Percentiles rank a stretch among this genome's conserved stretches.
Evolutionary conservation across 2,113 vertebrate species (phyloP).

Genomic region (Bettongia penicillata): DNA sequence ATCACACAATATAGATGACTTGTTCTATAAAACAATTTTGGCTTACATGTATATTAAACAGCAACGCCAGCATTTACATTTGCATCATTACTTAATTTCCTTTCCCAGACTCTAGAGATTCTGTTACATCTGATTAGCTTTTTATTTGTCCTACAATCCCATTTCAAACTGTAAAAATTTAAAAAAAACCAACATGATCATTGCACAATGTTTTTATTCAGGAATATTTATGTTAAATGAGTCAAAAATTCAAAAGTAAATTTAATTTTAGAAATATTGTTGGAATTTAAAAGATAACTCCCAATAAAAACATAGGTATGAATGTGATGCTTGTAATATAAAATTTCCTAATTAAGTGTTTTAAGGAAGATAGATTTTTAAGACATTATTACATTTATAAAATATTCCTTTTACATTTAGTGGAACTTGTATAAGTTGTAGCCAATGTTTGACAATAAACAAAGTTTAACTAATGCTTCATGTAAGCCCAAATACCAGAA

Average conservation of each 20-base stretch:
- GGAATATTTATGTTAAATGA: slow-evolving; percentile 12
- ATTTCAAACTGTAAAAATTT: slow-evolving; percentile 16
- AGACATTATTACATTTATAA: background rate
- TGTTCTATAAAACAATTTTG: slow-evolving; percentile 35
- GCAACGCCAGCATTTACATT: slow-evolving; percentile 79
- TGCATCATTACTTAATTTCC: slow-evolving; percentile 67
- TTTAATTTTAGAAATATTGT: slow-evolving; percentile 12
- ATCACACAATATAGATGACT: slow-evolving; percentile 77
- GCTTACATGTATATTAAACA: slow-evolving; percentile 73
- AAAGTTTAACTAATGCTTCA: background rate
- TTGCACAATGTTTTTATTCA: slow-evolving; percentile 51
- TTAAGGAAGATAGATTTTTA: background rate
- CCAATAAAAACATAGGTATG: background rate
- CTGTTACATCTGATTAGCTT: slow-evolving; percentile 74
- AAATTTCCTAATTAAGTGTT: slow-evolving; percentile 19
- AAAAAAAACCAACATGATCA: slow-evolving; percentile 45
- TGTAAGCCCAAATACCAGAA: background rate
- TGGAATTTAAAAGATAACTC: background rate
- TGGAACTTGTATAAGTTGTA: background rate
- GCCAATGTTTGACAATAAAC: background rate
- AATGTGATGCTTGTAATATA: background rate
- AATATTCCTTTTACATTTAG: background rate
- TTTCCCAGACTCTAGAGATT: slow-evolving; percentile 69
- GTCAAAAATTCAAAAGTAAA: slow-evolving; percentile 7
- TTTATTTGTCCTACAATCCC: slow-evolving; percentile 51